A percentile compares a stretch with the other conserved stretches of the same genome.
Conservation (phyloP, 2,888 invertebrate species). For the Apoderus coryli region DNA sequence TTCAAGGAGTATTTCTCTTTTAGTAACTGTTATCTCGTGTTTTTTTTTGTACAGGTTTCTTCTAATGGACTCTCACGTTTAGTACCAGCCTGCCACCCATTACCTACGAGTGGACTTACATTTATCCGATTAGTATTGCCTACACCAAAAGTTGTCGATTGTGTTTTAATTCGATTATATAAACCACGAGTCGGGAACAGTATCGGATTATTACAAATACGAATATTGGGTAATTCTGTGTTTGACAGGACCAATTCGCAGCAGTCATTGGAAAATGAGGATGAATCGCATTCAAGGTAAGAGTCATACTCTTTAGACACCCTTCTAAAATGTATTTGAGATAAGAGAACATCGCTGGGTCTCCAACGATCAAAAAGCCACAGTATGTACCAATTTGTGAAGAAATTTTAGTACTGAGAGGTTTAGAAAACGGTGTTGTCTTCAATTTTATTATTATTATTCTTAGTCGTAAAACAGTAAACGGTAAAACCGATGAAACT, state of each 20-base stretch:
- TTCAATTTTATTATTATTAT: no score
- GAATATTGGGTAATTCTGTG: slow-evolving; percentile 71
- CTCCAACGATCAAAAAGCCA: no score
- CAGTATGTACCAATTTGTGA: no score
- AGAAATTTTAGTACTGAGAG: no score
- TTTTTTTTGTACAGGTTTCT: slow-evolving; percentile 32
- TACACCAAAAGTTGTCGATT: slow-evolving; percentile 72
- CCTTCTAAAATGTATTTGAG: no score
- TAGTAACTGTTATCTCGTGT: no score
- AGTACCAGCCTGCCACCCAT: slow-evolving; percentile 72
- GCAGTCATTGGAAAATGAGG: slow-evolving; percentile 32
- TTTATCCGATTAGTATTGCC: slow-evolving; percentile 72
- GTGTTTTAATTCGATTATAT: slow-evolving; percentile 58
- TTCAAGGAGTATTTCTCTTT: no score
- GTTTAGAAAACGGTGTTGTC: no score
- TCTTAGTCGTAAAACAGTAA: no score
- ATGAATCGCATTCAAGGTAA: slow-evolving; percentile 39
- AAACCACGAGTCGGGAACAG: slow-evolving; percentile 82
- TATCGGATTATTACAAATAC: slow-evolving; percentile 77
- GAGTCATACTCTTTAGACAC: no score
- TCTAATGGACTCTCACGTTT: slow-evolving; percentile 64
- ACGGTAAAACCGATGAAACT: no score
- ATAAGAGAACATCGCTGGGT: no score
- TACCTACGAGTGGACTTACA: slow-evolving; percentile 76
- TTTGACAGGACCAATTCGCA: slow-evolving; percentile 44